Evolutionary conservation across 2,888 invertebrate species (phyloP).

Genomic region (Rotaria sp.): DNA sequence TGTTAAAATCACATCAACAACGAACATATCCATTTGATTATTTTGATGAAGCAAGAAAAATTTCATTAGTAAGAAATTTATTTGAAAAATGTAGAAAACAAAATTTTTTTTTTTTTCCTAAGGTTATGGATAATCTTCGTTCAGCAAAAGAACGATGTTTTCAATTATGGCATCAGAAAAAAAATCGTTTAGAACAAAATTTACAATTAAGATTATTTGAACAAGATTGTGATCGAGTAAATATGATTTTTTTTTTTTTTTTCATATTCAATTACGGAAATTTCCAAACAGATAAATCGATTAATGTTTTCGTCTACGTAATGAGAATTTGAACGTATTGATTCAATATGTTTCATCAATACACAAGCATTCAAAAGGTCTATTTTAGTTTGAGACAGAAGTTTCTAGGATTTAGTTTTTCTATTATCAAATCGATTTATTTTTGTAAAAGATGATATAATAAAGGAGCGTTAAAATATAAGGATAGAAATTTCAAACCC

Average conservation of each 20-base stretch:
- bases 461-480: no score
- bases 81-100: not conserved
- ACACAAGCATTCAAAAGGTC: no score
- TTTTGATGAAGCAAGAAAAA: constrained; percentile 28
- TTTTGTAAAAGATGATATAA: no score
- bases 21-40: constrained; percentile 8
- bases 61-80: not conserved
- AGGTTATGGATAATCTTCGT: constrained; percentile 35
- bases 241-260: not conserved
- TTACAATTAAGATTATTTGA: constrained; percentile 55
- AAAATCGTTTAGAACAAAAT: constrained; percentile 53
- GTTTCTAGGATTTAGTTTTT: no score
- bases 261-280: no score
- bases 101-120: constrained; percentile 43
- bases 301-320: no score
- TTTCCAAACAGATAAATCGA: no score
- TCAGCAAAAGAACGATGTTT: constrained; percentile 35
- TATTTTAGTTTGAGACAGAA: no score
- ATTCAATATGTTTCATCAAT: no score
- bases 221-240: constrained; percentile 53
- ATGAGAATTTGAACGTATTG: no score
- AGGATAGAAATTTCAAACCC: no score
- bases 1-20: constrained; percentile 27
- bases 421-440: no score
- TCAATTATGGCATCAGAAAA: constrained; percentile 77